These are phyloP conservation scores for Eustalomyia histrio DNA, from an alignment of 2,888 invertebrate genomes.

Conservation along the genomic window DNA sequence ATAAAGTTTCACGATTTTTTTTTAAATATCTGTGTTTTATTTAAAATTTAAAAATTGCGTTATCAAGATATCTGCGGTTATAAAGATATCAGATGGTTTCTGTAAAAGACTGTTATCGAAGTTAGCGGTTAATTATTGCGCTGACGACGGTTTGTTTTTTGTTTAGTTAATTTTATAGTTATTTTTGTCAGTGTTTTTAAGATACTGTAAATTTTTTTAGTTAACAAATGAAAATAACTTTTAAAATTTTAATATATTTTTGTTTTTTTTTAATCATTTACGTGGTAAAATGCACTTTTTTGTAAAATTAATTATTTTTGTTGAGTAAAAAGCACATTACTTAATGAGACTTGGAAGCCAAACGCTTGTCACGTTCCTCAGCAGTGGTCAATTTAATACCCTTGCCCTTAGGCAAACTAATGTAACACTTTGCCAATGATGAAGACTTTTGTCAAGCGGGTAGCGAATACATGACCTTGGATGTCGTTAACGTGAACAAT, in stretches of 20 bases:
- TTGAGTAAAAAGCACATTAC: constrained; percentile 53
- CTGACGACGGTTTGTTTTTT: no score
- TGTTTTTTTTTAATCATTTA: constrained; percentile 36
- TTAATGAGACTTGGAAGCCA: constrained; percentile 89
- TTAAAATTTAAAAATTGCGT: no score
- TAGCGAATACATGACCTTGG: constrained; percentile 98
- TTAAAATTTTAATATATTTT: constrained; percentile 44
- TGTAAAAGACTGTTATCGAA: no score
- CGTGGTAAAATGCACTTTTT: constrained; percentile 32
- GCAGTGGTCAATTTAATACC: constrained; percentile 98
- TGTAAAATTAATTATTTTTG: constrained; percentile 33
- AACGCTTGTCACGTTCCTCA: constrained; percentile 98
- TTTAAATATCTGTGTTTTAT: no score
- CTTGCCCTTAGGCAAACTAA: constrained; percentile 97
- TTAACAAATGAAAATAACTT: no score
- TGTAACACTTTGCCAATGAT: constrained; percentile 99
- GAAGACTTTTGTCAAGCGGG: constrained; percentile 97
- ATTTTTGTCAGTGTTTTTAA: no score
- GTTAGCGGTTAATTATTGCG: no score
- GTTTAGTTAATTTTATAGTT: no score
- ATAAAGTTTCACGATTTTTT: no score
- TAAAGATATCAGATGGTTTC: no score
- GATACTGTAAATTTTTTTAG: no score
- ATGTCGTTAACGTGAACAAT: constrained; percentile 99
- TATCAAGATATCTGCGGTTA: no score